Evolutionary conservation across 2,113 vertebrate genomes (phyloP).

Genomic region (Neotragus moschatus): DNA sequence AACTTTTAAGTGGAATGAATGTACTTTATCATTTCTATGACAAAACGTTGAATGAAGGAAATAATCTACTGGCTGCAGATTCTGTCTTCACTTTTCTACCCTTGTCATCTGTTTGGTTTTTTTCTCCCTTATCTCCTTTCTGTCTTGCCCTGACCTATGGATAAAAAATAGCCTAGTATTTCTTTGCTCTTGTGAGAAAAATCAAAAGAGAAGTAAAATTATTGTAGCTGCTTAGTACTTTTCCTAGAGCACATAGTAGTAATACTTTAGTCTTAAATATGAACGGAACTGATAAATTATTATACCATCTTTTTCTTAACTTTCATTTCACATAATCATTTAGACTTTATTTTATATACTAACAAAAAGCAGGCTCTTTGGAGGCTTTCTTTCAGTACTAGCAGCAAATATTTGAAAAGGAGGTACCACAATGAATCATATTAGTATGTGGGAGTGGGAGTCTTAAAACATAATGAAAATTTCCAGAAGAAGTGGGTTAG

Average conservation of each 20-base stretch:
- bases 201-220: neutral
- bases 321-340: neutral
- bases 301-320: neutral
- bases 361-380: neutral
- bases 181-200: conserved; percentile 3
- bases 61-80: neutral
- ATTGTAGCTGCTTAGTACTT: neutral
- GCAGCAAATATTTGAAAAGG: conserved; percentile 10
- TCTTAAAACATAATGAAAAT: conserved; percentile 19
- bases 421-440: neutral
- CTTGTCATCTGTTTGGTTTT: neutral
- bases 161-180: conserved; percentile 7
- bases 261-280: neutral
- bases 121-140: neutral
- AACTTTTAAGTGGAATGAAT: neutral
- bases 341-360: conserved; percentile 36
- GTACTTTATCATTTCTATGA: neutral
- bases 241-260: neutral
- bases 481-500: conserved; percentile 17
- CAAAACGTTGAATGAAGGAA: conserved; percentile 21
- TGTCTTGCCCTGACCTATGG: neutral
- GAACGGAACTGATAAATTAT: conserved; percentile 1
- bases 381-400: neutral
- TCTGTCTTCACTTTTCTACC: neutral
- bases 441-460: neutral